These are phyloP conservation scores for Callimico goeldii DNA, from an alignment of 2,797 vertebrate genomes.

Conservation along the genomic window DNA sequence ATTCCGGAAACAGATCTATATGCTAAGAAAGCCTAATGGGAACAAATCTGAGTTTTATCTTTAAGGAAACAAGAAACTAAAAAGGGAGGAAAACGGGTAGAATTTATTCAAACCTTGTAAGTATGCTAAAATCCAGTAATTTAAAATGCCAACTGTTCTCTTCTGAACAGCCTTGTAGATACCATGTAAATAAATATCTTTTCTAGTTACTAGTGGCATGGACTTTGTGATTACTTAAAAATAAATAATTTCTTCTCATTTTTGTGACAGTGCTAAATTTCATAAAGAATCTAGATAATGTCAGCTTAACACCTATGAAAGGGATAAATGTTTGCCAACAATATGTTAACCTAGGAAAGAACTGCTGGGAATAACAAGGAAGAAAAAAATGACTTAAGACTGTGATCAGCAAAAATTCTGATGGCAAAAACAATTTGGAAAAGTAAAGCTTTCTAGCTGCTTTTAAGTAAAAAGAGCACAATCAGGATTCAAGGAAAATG, in stretches of 20 bases:
- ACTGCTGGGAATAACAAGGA: not conserved
- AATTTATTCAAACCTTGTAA: constrained; percentile 32
- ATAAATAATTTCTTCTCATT: constrained; percentile 69
- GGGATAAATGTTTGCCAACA: constrained; percentile 41
- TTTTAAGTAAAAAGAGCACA: constrained; percentile 68
- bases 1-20: constrained; percentile 61
- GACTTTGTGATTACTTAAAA: constrained; percentile 40
- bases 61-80: not conserved
- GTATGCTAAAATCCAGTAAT: constrained; percentile 24
- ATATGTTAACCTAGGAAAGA: constrained; percentile 5
- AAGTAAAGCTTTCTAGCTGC: not conserved
- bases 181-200: constrained; percentile 58
- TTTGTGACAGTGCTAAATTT: constrained; percentile 68
- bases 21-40: constrained; percentile 53
- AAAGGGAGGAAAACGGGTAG: not conserved
- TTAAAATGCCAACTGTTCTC: constrained; percentile 61
- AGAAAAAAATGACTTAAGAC: not conserved
- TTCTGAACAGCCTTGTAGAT: constrained; percentile 46
- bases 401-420: constrained; percentile 33
- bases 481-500: constrained; percentile 77
- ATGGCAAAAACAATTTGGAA: constrained; percentile 5
- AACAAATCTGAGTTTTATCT: constrained; percentile 58
- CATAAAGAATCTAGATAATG: constrained; percentile 50
- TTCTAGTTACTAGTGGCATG: constrained; percentile 24
- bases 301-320: constrained; percentile 47